Percentiles rank a stretch among this genome's conserved stretches.
These are phyloP conservation scores for Cepphus grylle DNA, from an alignment of 2,113 vertebrate species.

Conservation along the genomic window DNA sequence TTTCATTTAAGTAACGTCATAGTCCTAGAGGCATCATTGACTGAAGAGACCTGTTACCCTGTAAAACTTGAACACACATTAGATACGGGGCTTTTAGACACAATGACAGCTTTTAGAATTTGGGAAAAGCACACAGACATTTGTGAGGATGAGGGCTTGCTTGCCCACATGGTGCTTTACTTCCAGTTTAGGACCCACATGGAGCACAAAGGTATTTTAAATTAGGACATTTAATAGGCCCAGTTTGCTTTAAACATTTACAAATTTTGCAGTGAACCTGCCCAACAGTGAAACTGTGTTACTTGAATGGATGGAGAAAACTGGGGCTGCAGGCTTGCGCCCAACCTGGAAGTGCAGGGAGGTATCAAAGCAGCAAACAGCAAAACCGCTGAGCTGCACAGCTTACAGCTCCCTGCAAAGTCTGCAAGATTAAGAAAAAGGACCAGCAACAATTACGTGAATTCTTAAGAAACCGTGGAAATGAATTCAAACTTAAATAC, in stretches of 20 bases:
- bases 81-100: background rate
- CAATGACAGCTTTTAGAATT: background rate
- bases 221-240: background rate
- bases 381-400: background rate
- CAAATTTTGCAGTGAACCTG: background rate
- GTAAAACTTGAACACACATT: background rate
- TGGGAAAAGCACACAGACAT: background rate
- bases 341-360: background rate
- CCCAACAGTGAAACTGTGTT: background rate
- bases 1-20: background rate
- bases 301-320: background rate
- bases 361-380: background rate
- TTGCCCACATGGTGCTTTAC: rapidly evolving
- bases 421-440: background rate
- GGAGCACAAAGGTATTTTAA: background rate
- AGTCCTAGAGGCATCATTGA: background rate
- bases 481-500: background rate
- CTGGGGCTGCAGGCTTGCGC: background rate
- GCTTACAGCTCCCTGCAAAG: background rate
- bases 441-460: background rate
- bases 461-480: background rate
- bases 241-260: background rate
- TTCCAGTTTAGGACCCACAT: background rate
- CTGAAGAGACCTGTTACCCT: background rate
- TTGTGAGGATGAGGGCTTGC: background rate